These are phyloP conservation scores for Dromococcyx pavoninus DNA, from an alignment of 2,797 vertebrate species.

Conservation along the genomic window DNA sequence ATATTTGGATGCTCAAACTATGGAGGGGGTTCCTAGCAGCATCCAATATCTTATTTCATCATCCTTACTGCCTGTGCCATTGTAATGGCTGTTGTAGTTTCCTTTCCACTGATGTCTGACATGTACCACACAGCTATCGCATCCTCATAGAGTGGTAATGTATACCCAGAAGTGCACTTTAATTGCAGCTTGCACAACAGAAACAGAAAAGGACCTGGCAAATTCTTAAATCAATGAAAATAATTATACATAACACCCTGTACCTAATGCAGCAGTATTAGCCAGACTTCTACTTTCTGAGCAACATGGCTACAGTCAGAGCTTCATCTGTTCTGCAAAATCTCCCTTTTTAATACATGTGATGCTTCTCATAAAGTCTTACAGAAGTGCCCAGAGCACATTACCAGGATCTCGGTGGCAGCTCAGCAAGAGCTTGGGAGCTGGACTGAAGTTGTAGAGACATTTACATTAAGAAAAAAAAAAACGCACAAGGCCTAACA, in stretches of 20 bases:
- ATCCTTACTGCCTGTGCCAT: neutral
- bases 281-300: slow-evolving; percentile 28
- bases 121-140: neutral
- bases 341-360: slow-evolving; percentile 12
- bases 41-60: neutral
- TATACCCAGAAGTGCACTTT: slow-evolving; percentile 68
- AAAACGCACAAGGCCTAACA: slow-evolving; percentile 65
- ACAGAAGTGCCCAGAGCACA: slow-evolving; percentile 17
- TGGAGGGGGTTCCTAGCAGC: neutral
- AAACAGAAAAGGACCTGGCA: slow-evolving; percentile 39
- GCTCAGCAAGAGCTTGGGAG: slow-evolving; percentile 16
- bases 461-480: slow-evolving; percentile 34
- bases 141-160: slow-evolving; percentile 1
- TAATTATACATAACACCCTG: neutral
- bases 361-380: slow-evolving; percentile 41
- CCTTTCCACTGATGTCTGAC: neutral
- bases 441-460: slow-evolving; percentile 44
- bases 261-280: slow-evolving; percentile 38
- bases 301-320: slow-evolving; percentile 22
- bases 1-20: neutral
- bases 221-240: neutral
- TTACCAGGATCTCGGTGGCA: slow-evolving; percentile 14
- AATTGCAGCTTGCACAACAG: slow-evolving; percentile 66
- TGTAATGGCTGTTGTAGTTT: neutral
- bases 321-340: slow-evolving; percentile 43